Evolutionary conservation across 2,797 vertebrate species (phyloP), one percentile per base, ranked within the genome.

Genomic region (Pterois miles): DNA sequence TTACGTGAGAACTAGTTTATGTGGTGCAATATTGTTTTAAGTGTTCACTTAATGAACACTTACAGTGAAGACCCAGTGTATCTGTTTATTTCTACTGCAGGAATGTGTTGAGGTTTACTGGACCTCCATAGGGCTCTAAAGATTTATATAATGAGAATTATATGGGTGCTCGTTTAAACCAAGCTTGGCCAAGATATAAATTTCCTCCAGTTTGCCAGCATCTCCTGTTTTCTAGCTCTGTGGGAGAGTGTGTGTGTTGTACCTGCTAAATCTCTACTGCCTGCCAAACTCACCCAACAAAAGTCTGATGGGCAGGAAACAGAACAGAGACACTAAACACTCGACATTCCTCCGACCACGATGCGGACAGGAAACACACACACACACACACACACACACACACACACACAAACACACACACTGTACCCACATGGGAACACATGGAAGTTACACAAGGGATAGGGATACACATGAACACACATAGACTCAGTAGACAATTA

Each of bases 291-390:
- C 43, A 31, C 57, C 76, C 46, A 85, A 80, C 74, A 81, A 82
- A 84, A 23, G 71, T 87, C 78, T 78, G 77, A 80, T 27, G 9
- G 71, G 71, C 82, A 88, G 87, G 85, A 91, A 90, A 87, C 65
- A 8, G 81, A 86, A 74, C 71, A 53, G 80, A 80, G 77, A 88
- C 78, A 67, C 88, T 58, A 87, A 88, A 90, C 86, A 87, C 74
- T 84, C 65, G 2, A 89, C 84, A 91, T 89, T 88, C 88, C 86
- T 87, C 68, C 71, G 71, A 86, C 86, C 86, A 87, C 81, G 76
- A 62, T 78, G 88, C 36, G 53, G 76, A 87, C 3, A 14, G 38
- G 89, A 75, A 38, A 43, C 46, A 38, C 52, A 18, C 67, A 63
- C 31, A 34, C 53, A 38, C 43, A 23, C 64, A 48, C 53, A 43